Base-by-base conservation (phyloP, 2,113 vertebrate genomes). In the Python bivittatus region DNA sequence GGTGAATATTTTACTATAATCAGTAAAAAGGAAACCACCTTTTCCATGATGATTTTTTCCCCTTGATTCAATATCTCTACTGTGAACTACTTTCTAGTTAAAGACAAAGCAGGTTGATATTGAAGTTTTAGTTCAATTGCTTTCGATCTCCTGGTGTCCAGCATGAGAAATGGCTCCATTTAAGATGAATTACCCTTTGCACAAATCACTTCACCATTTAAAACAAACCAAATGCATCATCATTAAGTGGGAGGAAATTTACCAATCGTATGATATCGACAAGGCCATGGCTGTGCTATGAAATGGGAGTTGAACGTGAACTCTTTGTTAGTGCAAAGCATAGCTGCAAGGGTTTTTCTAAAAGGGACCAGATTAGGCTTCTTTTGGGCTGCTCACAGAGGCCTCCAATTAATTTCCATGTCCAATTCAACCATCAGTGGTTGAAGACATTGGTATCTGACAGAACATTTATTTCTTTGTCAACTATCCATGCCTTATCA, bases 221-320 rank as follows among this genome's bases (percentile, higher is more conserved):
- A 98, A 98, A 97, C 96, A 98, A 98, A 98, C 96, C 95, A 88
- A 96, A 98, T 98, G 96, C 96, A 98, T 98, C 97, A 98, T 97
- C 97, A 98, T 97, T 97, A 98, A 98, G 96, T 92, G 96, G 94
- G 88, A 93, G 96, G 94, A 96, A 95, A 79, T 94, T 84, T 64
- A 96, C 93, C 94, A 94, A 93, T 96, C 96, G 92, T 91, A 72
- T 48, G 94, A 94, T 96, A 96, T 97, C 85, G 97, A 97, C 97
- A 97, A 93, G 90, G 96, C 90, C 85, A 93, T 52, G 89, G 86
- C 57, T 61, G 92, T 52, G 88, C 44, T 68, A 52, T 56, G 93
- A 93, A 87, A 92, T 22, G 22, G 22, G 60, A 93, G 94, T 68
- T 92, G 90, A 68, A 89, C 0, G 4, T 88, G 91, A 84, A 9